Percentiles rank a stretch among this genome's conserved stretches.
phyloP scores from a whole-genome alignment of 2,888 invertebrate species.

The Parnassius mnemosyne region DNA sequence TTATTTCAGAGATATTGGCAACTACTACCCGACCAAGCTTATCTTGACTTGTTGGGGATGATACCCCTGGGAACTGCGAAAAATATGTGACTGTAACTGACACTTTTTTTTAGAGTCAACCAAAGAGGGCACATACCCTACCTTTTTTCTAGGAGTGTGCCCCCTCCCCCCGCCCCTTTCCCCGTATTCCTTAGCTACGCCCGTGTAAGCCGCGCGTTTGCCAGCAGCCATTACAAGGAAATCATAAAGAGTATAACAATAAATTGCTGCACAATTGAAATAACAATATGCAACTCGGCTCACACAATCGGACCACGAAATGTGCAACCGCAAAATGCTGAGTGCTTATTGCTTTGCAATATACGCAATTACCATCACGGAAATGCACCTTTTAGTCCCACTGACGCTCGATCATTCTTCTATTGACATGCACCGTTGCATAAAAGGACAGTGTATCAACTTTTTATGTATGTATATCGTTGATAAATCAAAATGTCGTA shows the following conservation, averaged over 20 bases:
- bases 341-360: constrained; percentile 30
- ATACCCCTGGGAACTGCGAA: too few relatives aligned
- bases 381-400: constrained; percentile 46
- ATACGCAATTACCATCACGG: constrained; percentile 38
- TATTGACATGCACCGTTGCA: constrained; percentile 50
- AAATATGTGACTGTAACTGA: too few relatives aligned
- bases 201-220: not conserved
- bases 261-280: not conserved
- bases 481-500: constrained; percentile 5
- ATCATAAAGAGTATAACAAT: constrained; percentile 11
- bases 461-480: constrained; percentile 22
- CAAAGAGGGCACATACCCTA: too few relatives aligned
- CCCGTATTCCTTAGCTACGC: too few relatives aligned
- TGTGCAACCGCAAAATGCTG: constrained; percentile 31
- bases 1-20: too few relatives aligned
- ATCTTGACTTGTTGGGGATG: too few relatives aligned
- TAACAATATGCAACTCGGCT: constrained; percentile 12
- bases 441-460: constrained; percentile 35
- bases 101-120: too few relatives aligned
- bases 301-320: constrained; percentile 28
- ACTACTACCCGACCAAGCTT: too few relatives aligned
- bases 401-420: constrained; percentile 30
- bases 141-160: too few relatives aligned
- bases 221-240: not conserved
- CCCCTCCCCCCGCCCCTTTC: too few relatives aligned